Evolutionary conservation across 2,797 vertebrate species (phyloP), one percentile per base, ranked within the genome.

Genomic region (Coregonus suidteri): DNA sequence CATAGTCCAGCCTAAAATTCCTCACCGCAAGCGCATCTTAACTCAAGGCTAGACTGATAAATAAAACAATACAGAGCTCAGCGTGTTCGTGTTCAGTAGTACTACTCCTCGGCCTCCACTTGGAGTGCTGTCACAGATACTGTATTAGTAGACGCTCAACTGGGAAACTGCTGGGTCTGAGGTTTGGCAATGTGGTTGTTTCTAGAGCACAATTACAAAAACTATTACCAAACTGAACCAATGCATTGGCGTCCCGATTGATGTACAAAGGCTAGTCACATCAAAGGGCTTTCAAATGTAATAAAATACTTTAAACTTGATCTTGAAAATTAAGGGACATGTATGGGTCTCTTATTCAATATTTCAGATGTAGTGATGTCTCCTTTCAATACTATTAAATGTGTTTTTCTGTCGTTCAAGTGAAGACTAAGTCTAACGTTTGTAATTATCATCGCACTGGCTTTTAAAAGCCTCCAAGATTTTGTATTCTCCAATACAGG

Each of bases 21-120:
- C 81, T 91, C 90, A 92, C 91, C 90, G 86, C 91, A 83, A 93
- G 91, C 85, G 70, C 82, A 84, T 85, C 86, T 87, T 88, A 89
- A 92, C 93, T 93, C 91, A 90, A 91, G 92, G 91, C 90, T 84
- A 87, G 81, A 87, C 89, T 92, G 90, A 92, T 93, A 94, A 93
- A 93, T 92, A 93, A 47, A 93, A 93, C 91, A 93, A 94, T 90
- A 83, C 79, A 86, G 87, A 86, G 82, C 79, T 78, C 77, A 83
- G 84, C 81, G 80, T 83, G 83, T 84, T 83, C 73, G 16, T 59
- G 6, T 9, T 18, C 56, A 20, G 71, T 65, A 83, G 89, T 84
- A 88, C 79, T 87, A 91, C 86, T 82, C 72, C 62, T 79, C 76
- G 88, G 77, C 84, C 77, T 84, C 86, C 88, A 88, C 88, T 88